Percentiles rank a stretch among this genome's conserved stretches.
These are phyloP conservation scores for Thelaira solivaga DNA, from an alignment of 2,888 invertebrate genomes.

Conservation along the genomic window DNA sequence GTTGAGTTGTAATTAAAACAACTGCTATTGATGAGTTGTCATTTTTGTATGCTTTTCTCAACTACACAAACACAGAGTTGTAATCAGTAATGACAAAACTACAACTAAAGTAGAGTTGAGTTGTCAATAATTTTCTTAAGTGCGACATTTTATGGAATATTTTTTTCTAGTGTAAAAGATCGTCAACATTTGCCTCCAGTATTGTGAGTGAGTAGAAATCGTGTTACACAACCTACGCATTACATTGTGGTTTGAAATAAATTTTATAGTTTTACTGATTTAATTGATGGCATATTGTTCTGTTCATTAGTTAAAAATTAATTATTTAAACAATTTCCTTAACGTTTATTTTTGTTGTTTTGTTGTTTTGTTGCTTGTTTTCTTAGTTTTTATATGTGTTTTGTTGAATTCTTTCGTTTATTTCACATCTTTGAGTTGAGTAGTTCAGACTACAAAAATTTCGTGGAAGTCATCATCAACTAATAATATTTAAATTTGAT, in stretches of 20 bases:
- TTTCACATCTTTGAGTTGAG: constrained; percentile 26
- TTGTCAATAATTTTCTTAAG: no score
- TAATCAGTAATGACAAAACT: no score
- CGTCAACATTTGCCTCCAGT: no score
- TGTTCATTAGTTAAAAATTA: constrained; percentile 59
- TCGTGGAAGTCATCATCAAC: constrained; percentile 52
- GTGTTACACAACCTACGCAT: not conserved
- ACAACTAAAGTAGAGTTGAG: no score
- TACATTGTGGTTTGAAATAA: not conserved
- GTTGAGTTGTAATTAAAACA: no score
- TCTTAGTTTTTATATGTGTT: not conserved
- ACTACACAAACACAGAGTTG: no score
- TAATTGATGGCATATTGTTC: constrained; percentile 38
- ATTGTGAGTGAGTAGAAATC: no score
- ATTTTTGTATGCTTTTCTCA: no score
- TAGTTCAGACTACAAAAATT: constrained; percentile 30
- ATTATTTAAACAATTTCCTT: constrained; percentile 49
- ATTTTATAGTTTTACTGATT: constrained; percentile 42
- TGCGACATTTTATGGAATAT: no score
- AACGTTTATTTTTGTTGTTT: constrained; percentile 7
- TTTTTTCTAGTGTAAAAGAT: no score
- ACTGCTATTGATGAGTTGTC: no score
- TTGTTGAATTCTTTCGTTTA: not conserved
- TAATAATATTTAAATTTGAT: constrained; percentile 58
- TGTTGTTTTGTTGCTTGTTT: constrained; percentile 14